phyloP scores from a whole-genome alignment of 2,797 vertebrate species.

The Alauda arvensis region DNA sequence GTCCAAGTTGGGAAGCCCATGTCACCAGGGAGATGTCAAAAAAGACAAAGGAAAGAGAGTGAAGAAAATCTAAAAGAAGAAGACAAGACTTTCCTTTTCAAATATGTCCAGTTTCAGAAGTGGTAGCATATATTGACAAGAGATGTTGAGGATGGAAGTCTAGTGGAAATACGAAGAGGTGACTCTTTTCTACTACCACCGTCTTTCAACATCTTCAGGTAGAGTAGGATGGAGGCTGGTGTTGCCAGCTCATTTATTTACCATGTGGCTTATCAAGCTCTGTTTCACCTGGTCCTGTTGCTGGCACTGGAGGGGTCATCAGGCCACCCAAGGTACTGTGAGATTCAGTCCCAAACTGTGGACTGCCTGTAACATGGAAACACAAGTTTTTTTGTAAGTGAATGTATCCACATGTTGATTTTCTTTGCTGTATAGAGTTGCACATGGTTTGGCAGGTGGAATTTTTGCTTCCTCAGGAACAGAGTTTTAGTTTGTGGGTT shows the following conservation, averaged over 20 bases:
- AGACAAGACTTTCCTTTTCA: neutral
- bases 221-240: neutral
- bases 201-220: neutral
- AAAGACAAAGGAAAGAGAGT: neutral
- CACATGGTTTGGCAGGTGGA: neutral
- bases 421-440: neutral
- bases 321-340: neutral
- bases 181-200: neutral
- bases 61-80: neutral
- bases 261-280: neutral
- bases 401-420: neutral
- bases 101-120: neutral
- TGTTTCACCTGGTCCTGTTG: rapidly evolving
- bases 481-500: neutral
- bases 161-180: neutral
- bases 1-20: neutral
- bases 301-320: no score
- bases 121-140: neutral
- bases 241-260: neutral
- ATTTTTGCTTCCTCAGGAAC: neutral
- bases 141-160: neutral
- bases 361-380: neutral
- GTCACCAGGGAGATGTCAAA: neutral
- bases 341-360: neutral
- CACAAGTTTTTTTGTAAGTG: neutral